Evolutionary conservation across 2,113 vertebrate species (phyloP), one percentile per base, ranked within the genome.

Genomic region (Rhinopomastus cyanomelas): DNA sequence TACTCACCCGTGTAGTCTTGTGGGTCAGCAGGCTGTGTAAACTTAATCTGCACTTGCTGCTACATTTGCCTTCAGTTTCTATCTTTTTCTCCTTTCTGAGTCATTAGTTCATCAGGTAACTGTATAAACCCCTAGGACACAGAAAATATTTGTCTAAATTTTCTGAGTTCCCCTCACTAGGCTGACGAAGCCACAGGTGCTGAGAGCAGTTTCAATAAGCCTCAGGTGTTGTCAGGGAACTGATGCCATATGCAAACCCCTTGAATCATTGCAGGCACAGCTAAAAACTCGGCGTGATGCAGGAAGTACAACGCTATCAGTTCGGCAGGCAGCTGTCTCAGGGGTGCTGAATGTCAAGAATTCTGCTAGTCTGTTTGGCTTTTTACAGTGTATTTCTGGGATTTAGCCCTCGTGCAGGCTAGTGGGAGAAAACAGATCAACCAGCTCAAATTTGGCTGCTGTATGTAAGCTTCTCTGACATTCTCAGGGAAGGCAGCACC

Each of bases 311-410:
- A 4, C 53, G 44, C 67, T 84, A 49, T 19, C 53, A 52, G 52
- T 37, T 2, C 53, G 32, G 27, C 22, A 57, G 69, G 49, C 6
- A 4, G 9, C 10, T 80, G 12, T 86, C 56, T 68, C n/a, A 57
- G 53, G 57, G 90, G 13, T 57, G 36, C 32, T 90, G 55, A 23
- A 68, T 88, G 90, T 93, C 57, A 91, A 84, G 81, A 7, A 34
- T 86, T 81, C 7, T 25, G 64, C 16, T 59, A 72, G 51, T 29
- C n/a, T 61, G 42, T 79, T 93, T 90, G 83, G 9, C 27, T 87
- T 88, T 89, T 84, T 15, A 57, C 16, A 74, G 30, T 25, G 18
- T 64, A 18, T 81, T 88, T 61, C 71, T 79, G 81, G 74, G 81
- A 81, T 75, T 88, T 76, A 91, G 44, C 62, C 49, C 44, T 84